phyloP scores from a whole-genome alignment of 1,140 invertebrate genomes.

The Thereuonema tuberculata region DNA sequence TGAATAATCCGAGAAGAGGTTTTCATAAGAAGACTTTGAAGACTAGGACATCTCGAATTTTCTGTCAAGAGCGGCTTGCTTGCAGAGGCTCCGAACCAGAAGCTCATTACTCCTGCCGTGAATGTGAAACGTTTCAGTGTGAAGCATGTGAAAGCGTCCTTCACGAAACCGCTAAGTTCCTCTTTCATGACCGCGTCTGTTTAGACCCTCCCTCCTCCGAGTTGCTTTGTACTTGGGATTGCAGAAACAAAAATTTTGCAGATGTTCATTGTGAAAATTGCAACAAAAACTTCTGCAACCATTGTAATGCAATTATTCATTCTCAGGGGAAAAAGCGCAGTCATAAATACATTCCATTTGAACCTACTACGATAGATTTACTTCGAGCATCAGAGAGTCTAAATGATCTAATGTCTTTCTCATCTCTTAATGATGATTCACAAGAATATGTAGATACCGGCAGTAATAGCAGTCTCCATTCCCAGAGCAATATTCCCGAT shows the following conservation, averaged over 20 bases:
- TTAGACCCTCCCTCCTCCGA: slow-evolving; percentile 22
- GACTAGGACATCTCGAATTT: slow-evolving; percentile 10
- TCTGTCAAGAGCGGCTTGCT: slow-evolving; percentile 18
- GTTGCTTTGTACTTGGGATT: slow-evolving; percentile 27
- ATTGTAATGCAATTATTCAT: slow-evolving; percentile 28
- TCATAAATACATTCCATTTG: slow-evolving; percentile 15
- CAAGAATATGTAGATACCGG: slow-evolving; percentile 13
- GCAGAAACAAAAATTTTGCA: slow-evolving; percentile 28
- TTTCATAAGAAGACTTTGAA: neutral
- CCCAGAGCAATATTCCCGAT: neutral
- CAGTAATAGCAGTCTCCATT: neutral
- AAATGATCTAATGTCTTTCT: neutral
- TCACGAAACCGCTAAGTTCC: slow-evolving; percentile 27
- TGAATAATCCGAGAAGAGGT: too few species aligned
- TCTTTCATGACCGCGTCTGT: slow-evolving; percentile 26
- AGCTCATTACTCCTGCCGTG: slow-evolving; percentile 27
- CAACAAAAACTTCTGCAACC: slow-evolving; percentile 27
- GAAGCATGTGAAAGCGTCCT: slow-evolving; percentile 27
- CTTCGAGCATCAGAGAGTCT: neutral
- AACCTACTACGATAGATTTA: neutral
- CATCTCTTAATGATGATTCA: neutral
- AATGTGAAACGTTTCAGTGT: slow-evolving; percentile 32
- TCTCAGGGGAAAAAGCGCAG: slow-evolving; percentile 10
- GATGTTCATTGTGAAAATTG: slow-evolving; percentile 30
- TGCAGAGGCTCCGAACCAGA: slow-evolving; percentile 18